A percentile compares a stretch with the other conserved stretches of the same genome.
phyloP scores from a whole-genome alignment of 2,797 vertebrate genomes.

The Coilia nasus region DNA sequence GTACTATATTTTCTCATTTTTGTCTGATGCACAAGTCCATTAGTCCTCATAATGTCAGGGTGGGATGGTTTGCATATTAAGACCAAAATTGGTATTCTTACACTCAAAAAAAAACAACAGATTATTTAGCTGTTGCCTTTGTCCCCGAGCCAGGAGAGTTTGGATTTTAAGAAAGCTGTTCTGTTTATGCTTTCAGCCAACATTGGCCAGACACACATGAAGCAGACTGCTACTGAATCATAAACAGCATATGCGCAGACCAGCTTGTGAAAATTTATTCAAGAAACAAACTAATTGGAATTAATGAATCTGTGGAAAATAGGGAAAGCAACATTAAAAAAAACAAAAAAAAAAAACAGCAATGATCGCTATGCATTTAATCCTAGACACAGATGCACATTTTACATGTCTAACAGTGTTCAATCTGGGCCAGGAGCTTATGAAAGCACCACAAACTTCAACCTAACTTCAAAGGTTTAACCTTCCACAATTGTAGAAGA shows the following conservation, averaged over 20 bases:
- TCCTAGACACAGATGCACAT: neutral
- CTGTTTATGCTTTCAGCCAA: slow-evolving; percentile 6
- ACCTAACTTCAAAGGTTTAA: neutral
- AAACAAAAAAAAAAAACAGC: neutral
- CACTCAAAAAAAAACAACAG: neutral
- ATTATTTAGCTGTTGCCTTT: neutral
- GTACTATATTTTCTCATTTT: neutral
- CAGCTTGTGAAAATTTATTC: neutral
- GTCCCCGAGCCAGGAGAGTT: neutral
- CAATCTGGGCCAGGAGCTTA: neutral
- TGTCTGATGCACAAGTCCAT: neutral
- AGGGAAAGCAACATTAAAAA: neutral
- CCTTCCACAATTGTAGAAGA: no score
- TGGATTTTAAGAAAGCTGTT: slow-evolving; percentile 6
- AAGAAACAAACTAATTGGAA: slow-evolving; percentile 14
- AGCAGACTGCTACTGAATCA: neutral
- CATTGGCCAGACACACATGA: neutral
- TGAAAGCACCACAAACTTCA: neutral
- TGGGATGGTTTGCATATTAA: neutral
- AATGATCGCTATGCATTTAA: neutral
- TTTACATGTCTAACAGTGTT: neutral
- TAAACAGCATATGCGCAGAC: slow-evolving; percentile 11
- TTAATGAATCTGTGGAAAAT: slow-evolving; percentile 7
- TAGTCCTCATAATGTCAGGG: neutral
- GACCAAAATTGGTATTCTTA: neutral